Evolutionary conservation across 2,113 vertebrate species (phyloP).

Genomic region (Sterna hirundo): DNA sequence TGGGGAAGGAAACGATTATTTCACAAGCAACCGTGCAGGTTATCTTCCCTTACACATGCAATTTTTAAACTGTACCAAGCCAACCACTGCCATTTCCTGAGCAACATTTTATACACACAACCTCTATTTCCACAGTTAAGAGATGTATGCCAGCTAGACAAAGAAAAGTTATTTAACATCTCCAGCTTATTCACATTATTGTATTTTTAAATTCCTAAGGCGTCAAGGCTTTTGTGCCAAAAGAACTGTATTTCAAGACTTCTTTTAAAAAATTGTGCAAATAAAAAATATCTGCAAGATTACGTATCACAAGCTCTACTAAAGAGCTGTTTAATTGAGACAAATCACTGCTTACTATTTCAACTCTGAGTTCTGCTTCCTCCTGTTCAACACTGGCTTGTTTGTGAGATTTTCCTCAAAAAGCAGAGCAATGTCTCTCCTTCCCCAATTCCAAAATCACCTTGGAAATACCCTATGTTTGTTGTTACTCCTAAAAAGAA

Average conservation of each 20-base stretch:
- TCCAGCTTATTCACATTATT: background rate
- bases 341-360: background rate
- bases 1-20: constrained; percentile 49
- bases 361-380: background rate
- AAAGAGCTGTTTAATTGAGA: background rate
- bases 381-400: fast-evolving
- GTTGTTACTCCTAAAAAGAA: background rate
- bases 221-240: background rate
- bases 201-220: background rate
- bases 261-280: background rate
- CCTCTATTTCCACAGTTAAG: background rate
- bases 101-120: background rate
- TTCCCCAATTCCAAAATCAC: background rate
- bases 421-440: background rate
- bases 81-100: constrained; percentile 43
- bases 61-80: background rate
- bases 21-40: constrained; percentile 27
- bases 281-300: background rate
- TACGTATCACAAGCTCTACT: background rate
- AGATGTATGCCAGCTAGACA: background rate
- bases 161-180: background rate
- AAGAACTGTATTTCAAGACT: background rate
- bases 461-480: background rate
- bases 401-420: background rate
- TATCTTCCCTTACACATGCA: background rate